phyloP scores from a whole-genome alignment of 2,797 vertebrate species.

The Acropternis orthonyx region DNA sequence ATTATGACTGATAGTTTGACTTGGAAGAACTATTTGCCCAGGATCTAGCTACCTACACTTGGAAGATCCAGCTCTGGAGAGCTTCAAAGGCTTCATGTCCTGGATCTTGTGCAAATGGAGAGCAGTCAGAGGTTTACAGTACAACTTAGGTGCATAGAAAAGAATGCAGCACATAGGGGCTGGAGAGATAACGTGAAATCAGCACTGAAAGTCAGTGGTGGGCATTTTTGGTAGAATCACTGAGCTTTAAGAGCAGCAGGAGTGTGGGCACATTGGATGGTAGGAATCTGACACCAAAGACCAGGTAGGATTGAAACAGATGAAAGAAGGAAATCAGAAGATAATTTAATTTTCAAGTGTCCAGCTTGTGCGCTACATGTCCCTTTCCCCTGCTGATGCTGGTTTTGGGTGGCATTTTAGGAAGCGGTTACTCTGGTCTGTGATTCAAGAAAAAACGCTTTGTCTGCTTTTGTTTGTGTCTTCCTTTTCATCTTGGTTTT shows the following conservation, averaged over 20 bases:
- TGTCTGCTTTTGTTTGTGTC: neutral
- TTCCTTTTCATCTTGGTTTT: neutral
- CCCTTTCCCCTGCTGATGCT: neutral
- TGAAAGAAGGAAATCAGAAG: neutral
- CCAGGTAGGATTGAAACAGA: neutral
- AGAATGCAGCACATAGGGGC: neutral
- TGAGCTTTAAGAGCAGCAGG: neutral
- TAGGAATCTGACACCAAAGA: neutral
- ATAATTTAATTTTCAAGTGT: neutral
- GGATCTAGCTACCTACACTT: neutral
- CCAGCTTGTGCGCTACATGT: neutral
- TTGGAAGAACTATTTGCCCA: neutral
- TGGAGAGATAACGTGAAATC: neutral
- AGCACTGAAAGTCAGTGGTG: neutral
- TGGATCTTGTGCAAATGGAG: neutral
- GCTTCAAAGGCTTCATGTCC: neutral
- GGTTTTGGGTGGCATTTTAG: neutral
- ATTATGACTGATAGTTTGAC: neutral
- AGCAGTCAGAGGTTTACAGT: neutral
- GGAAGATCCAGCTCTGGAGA: neutral
- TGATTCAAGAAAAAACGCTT: neutral
- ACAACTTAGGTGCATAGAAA: neutral
- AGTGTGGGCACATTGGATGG: accelerated
- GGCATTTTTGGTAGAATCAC: neutral
- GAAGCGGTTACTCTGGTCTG: neutral